A percentile compares a stretch with the other conserved stretches of the same genome.
These are phyloP conservation scores for Cardinalis cardinalis DNA, from an alignment of 2,113 vertebrate species.

Conservation along the genomic window DNA sequence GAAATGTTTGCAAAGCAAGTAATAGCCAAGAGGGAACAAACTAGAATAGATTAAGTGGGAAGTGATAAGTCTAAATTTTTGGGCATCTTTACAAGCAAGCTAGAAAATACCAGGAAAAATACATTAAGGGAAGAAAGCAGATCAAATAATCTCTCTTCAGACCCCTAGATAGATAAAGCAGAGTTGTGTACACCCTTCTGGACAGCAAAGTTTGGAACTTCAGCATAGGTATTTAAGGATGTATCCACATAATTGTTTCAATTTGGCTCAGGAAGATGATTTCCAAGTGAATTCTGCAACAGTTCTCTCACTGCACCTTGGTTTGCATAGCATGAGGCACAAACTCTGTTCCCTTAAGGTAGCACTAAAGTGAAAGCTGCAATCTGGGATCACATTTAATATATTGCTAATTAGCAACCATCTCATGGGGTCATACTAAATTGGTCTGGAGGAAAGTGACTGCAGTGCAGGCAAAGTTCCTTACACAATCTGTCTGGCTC, in stretches of 20 bases:
- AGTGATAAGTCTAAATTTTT: background rate
- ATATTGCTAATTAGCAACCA: background rate
- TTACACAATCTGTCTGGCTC: background rate
- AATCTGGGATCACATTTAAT: background rate
- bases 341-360: background rate
- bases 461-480: background rate
- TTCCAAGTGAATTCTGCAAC: background rate
- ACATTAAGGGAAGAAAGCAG: background rate
- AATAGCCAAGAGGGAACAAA: background rate
- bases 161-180: background rate
- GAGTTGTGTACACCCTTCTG: background rate
- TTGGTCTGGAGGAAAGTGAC: background rate
- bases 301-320: background rate
- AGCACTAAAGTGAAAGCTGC: background rate
- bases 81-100: background rate
- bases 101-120: background rate
- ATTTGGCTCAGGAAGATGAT: background rate
- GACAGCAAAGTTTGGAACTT: background rate
- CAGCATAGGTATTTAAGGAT: background rate
- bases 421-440: background rate
- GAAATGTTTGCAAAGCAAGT: background rate
- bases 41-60: background rate
- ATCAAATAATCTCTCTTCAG: background rate
- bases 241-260: background rate
- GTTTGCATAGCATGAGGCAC: background rate